Conservation (phyloP, 2,888 invertebrate genomes). For the Eupithecia centaureata region DNA sequence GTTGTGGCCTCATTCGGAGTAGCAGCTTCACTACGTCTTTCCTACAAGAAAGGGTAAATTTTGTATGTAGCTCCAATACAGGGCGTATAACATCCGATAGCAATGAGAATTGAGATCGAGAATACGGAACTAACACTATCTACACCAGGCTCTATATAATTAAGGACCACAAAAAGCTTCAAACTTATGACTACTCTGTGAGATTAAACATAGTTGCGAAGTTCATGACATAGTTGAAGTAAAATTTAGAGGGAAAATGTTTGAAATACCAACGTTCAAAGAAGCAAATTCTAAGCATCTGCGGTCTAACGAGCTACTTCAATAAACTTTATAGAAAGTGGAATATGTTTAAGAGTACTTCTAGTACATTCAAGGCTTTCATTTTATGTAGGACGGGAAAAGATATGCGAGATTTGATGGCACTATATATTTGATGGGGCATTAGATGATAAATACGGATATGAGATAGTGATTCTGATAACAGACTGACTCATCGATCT, state of each 20-base stretch:
- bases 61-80: too few species aligned
- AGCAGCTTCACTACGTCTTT: conserved; percentile 94
- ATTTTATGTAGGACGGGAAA: not conserved
- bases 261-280: conserved; percentile 34
- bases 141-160: too few species aligned
- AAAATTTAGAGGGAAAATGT: conserved; percentile 34
- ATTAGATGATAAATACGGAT: not conserved
- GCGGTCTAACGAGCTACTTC: conserved; percentile 38
- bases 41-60: conserved; percentile 65
- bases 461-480: not conserved
- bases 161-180: not conserved
- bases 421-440: not conserved
- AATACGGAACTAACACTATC: too few species aligned
- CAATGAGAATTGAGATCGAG: too few species aligned
- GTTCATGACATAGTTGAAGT: conserved; percentile 5
- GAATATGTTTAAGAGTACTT: not conserved
- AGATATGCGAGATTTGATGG: not conserved
- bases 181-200: not conserved
- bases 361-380: not conserved
- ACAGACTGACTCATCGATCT: not conserved
- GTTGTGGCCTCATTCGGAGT: conserved; percentile 91
- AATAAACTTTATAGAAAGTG: conserved; percentile 28
- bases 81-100: too few species aligned
- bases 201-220: not conserved
- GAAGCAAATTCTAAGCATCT: conserved; percentile 38